Evolutionary conservation across 92 coral and sea anemone species (phyloP), one percentile per base, ranked within the genome.

Genomic region (Actinostola sp.): DNA sequence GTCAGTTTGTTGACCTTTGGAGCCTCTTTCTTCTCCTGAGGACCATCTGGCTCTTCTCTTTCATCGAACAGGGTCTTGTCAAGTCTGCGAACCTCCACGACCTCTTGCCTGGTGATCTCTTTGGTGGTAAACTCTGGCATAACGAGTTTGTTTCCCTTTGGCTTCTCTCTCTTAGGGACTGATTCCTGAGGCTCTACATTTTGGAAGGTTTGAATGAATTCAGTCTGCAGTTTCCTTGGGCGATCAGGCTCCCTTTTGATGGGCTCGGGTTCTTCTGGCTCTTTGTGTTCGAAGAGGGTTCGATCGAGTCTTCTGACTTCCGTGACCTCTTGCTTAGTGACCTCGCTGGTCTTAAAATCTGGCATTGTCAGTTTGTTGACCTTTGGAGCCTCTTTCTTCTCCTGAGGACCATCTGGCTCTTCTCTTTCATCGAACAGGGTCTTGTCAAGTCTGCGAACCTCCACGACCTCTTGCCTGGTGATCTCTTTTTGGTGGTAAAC

Each of bases 301-400:
- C 59, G 59, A 25, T 53, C 59, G 1, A 53, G 59, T 25, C 27
- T 53, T 53, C 21, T 19, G 3, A 53, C 59, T 5, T 53, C 59
- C 11, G 2, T 53, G 28, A 53, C 59, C 59, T 53, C 59, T 53
- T 25, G 1, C 30, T 53, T 53, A 28, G 59, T 53, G 59, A 53
- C 25, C 59, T 53, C 59, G 17, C 21, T 53, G 24, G 29, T 2
- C 24, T 20, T 20, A 53, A 53, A 53, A 2, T 53, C 59, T 23
- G 59, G 59, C 14, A 53, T 53, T 53, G 7, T 11, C 31, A 53
- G 59, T 53, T 53, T 53, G 26, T 53, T 53, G 59, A 53, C 59
- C 25, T 25, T 53, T 20, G 59, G 59, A 19, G 59, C 27, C 28
- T 53, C 59, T 23, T 25, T 53, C 28, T 53, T n/a, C 7, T 53